Evolutionary conservation across 2,888 invertebrate genomes (phyloP).

Genomic region (Andricus quercusramuli): DNA sequence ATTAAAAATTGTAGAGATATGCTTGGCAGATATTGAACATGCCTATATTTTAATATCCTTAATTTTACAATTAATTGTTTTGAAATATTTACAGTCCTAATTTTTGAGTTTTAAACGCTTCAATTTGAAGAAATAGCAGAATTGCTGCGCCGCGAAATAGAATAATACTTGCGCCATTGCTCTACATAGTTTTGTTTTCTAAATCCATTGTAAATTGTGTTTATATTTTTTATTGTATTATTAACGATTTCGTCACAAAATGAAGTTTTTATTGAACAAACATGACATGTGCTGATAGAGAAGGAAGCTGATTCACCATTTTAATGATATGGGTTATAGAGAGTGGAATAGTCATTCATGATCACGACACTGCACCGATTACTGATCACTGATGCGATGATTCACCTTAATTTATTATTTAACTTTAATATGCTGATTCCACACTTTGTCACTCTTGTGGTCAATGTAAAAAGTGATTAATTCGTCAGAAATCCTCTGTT

Average conservation of each 20-base stretch:
- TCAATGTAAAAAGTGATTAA: slow-evolving; percentile 24
- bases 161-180: no score
- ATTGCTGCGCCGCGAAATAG: no score
- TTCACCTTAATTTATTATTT: slow-evolving; percentile 30
- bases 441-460: slow-evolving; percentile 2
- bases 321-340: not conserved
- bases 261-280: not conserved
- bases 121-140: no score
- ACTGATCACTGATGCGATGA: slow-evolving; percentile 13
- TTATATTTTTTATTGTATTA: no score
- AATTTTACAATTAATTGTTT: no score
- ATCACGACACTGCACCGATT: slow-evolving; percentile 5
- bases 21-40: no score
- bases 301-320: not conserved
- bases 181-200: no score
- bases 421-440: not conserved
- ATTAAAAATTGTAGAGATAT: no score
- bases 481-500: not conserved
- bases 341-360: slow-evolving; percentile 28
- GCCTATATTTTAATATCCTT: no score
- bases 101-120: no score
- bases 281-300: not conserved
- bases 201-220: no score
- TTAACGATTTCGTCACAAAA: not conserved
- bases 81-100: no score